These are phyloP conservation scores for Shargacucullia verbasci DNA, from an alignment of 2,888 invertebrate genomes.

Conservation along the genomic window DNA sequence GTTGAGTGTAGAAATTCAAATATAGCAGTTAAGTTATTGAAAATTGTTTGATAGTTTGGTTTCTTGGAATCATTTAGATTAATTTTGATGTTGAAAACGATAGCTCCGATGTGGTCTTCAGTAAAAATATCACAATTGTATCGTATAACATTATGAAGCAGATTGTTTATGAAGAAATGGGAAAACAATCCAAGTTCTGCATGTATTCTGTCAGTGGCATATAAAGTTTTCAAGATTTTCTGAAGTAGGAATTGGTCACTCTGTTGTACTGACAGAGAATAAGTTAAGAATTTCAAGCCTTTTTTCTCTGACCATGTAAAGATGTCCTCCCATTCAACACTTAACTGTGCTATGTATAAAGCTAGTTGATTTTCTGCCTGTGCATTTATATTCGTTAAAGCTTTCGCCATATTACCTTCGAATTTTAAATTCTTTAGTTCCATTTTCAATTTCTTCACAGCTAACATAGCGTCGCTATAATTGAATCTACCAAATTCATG, in stretches of 20 bases:
- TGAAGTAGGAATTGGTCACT: conserved; percentile 78
- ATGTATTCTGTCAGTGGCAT: conserved; percentile 77
- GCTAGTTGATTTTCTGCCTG: conserved; percentile 81
- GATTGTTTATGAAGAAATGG: conserved; percentile 80
- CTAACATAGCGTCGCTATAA: conserved; percentile 75
- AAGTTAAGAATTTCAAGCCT: conserved; percentile 74
- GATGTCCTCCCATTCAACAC: conserved; percentile 83
- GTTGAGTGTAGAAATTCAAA: conserved; percentile 85
- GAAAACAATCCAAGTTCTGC: conserved; percentile 81
- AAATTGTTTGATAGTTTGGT: conserved; percentile 81
- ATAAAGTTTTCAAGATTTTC: conserved; percentile 79
- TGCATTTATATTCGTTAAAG: conserved; percentile 70
- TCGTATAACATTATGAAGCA: conserved; percentile 80
- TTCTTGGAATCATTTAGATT: conserved; percentile 71
- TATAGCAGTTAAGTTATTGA: conserved; percentile 82
- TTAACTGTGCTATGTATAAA: conserved; percentile 78
- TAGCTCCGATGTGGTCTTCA: conserved; percentile 81
- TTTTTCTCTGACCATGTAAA: conserved; percentile 81
- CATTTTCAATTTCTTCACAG: conserved; percentile 68
- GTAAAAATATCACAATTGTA: conserved; percentile 83
- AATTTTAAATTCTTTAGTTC: conserved; percentile 70
- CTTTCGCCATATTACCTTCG: conserved; percentile 73
- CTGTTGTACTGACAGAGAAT: conserved; percentile 80
- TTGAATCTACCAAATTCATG: conserved; percentile 78
- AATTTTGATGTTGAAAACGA: conserved; percentile 82